Evolutionary conservation across 2,797 vertebrate genomes (phyloP).

Genomic region (Dryobates pubescens): DNA sequence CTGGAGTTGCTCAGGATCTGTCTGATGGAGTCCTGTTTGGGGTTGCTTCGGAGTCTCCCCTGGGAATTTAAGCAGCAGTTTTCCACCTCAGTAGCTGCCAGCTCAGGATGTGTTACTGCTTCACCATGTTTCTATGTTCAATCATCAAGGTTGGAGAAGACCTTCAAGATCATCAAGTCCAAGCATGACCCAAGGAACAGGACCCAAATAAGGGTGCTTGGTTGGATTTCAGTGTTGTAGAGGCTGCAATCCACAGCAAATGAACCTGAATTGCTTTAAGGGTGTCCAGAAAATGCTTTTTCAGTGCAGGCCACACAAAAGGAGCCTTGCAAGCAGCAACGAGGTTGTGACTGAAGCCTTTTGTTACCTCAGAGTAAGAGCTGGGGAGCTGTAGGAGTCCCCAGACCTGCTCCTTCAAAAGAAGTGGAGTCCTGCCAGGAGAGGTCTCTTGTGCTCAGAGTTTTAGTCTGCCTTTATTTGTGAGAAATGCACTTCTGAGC

Average conservation of each 20-base stretch:
- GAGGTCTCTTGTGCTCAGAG: not conserved
- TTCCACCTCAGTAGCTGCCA: not conserved
- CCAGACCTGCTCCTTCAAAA: not conserved
- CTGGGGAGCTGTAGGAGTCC: not conserved
- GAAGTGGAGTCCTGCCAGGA: not conserved
- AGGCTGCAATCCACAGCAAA: not conserved
- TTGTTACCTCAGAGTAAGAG: not conserved
- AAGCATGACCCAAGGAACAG: no score
- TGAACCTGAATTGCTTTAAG: not conserved
- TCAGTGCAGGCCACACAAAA: not conserved
- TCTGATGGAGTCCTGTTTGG: not conserved
- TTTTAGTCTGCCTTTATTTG: not conserved
- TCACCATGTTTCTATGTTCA: not conserved
- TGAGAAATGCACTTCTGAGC: not conserved
- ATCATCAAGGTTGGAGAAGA: no score
- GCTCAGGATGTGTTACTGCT: not conserved
- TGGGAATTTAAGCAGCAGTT: not conserved
- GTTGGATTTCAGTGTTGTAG: not conserved
- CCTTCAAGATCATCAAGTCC: no score
- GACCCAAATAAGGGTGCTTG: no score
- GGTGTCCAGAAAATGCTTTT: not conserved
- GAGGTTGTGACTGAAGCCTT: not conserved
- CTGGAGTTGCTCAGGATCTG: not conserved
- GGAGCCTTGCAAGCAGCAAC: not conserved
- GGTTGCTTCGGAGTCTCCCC: not conserved